Base-by-base conservation (phyloP, 2,797 vertebrate genomes). In the Acanthopagrus latus region DNA sequence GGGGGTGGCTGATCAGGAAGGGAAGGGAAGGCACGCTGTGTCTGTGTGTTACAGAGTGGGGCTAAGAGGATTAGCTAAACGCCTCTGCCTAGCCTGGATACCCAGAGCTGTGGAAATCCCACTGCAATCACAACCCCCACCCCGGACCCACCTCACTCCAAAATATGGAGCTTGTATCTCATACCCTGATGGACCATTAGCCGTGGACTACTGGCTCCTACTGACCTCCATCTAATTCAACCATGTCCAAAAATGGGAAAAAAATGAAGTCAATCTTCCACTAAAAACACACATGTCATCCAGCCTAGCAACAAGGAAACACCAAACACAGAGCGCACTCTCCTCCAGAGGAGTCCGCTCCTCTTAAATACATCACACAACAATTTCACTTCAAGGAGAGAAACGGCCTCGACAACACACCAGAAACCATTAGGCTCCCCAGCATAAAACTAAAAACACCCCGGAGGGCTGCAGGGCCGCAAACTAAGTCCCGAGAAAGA, bases 61-160 rank as follows among this genome's bases (percentile, higher is more conserved):
- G 91, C 88, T 94, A 95, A 96, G 95, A 94, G 94, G 94, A 95
- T 95, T 95, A 95, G 82, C 86, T 81, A 75, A 92, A 95, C 82
- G 90, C 92, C 91, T 93, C 88, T 93, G 88, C 89, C 91, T 92
- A 88, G 87, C 90, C 92, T 86, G 91, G 91, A 91, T 92, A 90
- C 82, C 86, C 86, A 86, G 90, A 90, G 91, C 90, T 88, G 92
- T 91, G 82, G 91, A 93, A 93, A 94, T 93, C 92, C 92, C 82
- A 91, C 85, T 81, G 79, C 78, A 78, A 83, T 81, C 86, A 78
- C 87, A 81, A 88, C 88, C 87, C 88, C 87, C 83, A 88, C 78
- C 66, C 74, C 33, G 73, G 41, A 79, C 76, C 44, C 2, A 50
- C 33, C 74, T 71, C 71, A 51, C 60, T 78, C 59, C 74, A 89